Base-by-base conservation (phyloP, 2,888 invertebrate genomes). In the Ennomos quercinarius region DNA sequence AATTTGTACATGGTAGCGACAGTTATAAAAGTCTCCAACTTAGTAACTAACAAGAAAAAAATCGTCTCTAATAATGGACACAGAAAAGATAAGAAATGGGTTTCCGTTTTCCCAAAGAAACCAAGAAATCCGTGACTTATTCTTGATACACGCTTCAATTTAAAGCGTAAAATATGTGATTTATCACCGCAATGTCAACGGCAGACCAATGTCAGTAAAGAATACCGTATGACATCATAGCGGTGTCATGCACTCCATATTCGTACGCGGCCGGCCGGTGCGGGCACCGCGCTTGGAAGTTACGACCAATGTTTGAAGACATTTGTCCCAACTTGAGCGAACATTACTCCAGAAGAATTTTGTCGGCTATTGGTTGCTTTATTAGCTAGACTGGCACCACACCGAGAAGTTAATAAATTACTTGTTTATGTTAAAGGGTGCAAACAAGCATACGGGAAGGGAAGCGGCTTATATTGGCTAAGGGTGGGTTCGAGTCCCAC, bases 191-290 rank as follows among this genome's bases (percentile, higher is more conserved):
- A 43, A 35, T 39, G 43, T 41, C 40, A 41, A 42, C 37, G 40
- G 11, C 47, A 17, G 40, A 39, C 45, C 55, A 48, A 48, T 56
- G 48, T 43, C 55, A 44, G 17, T 40, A 17, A 38, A 57, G 48
- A 53, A 62, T 52, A 52, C 40, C 9, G 42, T 10, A 60, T 67
- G 64, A 64, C 60, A 61, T 64, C 61, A 62, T 36, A 51, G 39
- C 45, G 40, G 46, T 46, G 47, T 62, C 60, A 63, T 58, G 56
- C 55, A 52, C 37, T 53, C 61, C 51, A 49, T 57, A 55, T 60
- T 53, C 27, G 27, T 27, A 37, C 54, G 51, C 42, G n/a, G n/a
- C n/a, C n/a, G n/a, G n/a, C 10, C 2, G 11, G 6, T n/a, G 41
- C 34, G 43, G n/a, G 41, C 13, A 40, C 47, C 61, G 37, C 48